phyloP scores from a whole-genome alignment of 1,140 invertebrate species.

The Brachionus angularis region DNA sequence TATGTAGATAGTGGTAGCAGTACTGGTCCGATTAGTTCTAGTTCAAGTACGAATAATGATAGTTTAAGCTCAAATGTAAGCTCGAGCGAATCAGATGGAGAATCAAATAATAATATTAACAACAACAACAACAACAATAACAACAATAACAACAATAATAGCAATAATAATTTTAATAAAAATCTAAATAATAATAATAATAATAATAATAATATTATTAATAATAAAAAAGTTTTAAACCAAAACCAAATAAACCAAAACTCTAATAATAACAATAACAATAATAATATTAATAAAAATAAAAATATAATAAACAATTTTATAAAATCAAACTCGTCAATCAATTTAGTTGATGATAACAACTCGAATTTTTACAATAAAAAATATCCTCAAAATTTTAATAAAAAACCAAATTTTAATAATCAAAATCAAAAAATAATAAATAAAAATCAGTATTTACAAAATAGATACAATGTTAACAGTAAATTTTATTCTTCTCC shows the following conservation, averaged over 20 bases:
- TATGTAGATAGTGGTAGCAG: slow-evolving; percentile 37
- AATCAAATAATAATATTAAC: background rate
- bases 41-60: slow-evolving; percentile 43
- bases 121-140: background rate
- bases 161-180: too few relatives aligned
- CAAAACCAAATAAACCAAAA: too few relatives aligned
- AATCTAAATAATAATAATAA: too few relatives aligned
- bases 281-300: too few relatives aligned
- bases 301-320: too few relatives aligned
- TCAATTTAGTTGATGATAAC: background rate
- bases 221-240: too few relatives aligned
- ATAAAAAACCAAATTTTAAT: slow-evolving; percentile 1
- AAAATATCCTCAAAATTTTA: too few relatives aligned
- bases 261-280: too few relatives aligned
- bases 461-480: background rate
- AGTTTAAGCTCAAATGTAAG: slow-evolving; percentile 39
- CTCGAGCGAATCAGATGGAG: slow-evolving; percentile 33
- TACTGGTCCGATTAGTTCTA: slow-evolving; percentile 30
- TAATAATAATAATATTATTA: too few relatives aligned
- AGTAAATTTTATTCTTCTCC: too few relatives aligned
- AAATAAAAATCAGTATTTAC: slow-evolving; percentile 21
- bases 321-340: slow-evolving; percentile 1
- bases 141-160: too few relatives aligned
- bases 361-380: background rate
- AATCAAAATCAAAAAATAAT: background rate